Conservation (phyloP, 2,797 vertebrate species). For the Adrianichthys oophorus region DNA sequence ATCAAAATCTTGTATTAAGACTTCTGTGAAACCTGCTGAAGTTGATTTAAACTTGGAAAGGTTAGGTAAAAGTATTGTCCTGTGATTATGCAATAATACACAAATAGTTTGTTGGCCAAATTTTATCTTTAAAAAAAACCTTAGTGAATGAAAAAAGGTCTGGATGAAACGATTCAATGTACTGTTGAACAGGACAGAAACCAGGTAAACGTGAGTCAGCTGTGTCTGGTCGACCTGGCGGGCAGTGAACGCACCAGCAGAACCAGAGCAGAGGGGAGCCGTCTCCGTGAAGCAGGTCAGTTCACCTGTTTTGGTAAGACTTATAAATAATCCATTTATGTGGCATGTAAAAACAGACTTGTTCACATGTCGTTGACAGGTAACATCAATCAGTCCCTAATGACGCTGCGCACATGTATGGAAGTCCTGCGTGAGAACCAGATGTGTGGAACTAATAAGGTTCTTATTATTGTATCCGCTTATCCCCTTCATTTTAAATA, state of each 20-base stretch:
- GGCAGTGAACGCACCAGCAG: constrained; percentile 94
- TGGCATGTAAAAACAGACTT: neutral
- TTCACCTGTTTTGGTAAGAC: neutral
- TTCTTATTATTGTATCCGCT: constrained; percentile 38
- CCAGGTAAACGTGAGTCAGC: constrained; percentile 89
- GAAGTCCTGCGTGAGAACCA: constrained; percentile 94
- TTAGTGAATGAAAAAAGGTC: too few species aligned
- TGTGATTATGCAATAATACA: too few species aligned
- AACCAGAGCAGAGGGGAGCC: constrained; percentile 91
- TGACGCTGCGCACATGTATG: constrained; percentile 94
- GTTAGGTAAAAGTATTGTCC: too few species aligned
- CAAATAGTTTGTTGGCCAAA: too few species aligned
- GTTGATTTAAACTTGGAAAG: too few species aligned
- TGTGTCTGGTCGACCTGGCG: constrained; percentile 94
- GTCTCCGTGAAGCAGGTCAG: constrained; percentile 93
- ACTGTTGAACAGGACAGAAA: constrained; percentile 83
- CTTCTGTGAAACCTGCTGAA: too few species aligned
- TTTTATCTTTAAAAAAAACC: too few species aligned
- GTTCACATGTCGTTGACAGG: constrained; percentile 68
- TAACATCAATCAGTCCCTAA: constrained; percentile 96
- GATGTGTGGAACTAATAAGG: constrained; percentile 88
- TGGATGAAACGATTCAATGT: neutral
- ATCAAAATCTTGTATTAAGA: too few species aligned
- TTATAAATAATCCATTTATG: too few species aligned
- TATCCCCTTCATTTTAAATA: neutral